phyloP scores from a whole-genome alignment of 2,797 vertebrate genomes.

The Artibeus lituratus region DNA sequence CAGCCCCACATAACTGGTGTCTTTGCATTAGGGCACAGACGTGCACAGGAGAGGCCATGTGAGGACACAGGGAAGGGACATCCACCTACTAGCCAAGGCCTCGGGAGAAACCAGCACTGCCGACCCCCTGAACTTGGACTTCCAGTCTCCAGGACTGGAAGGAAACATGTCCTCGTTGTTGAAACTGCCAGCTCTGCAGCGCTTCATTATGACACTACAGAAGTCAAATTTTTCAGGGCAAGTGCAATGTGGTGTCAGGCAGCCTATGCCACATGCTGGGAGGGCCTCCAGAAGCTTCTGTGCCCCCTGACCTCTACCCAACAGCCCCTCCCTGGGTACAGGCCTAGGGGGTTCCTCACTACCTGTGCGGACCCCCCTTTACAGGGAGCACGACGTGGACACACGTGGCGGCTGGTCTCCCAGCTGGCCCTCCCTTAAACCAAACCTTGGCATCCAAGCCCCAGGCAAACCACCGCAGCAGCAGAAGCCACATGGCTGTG shows the following conservation, averaged over 20 bases:
- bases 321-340: not conserved
- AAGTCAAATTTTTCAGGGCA: not conserved
- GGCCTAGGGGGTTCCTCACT: not conserved
- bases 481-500: fast-evolving
- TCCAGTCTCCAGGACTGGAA: not conserved
- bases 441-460: not conserved
- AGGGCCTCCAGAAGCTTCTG: not conserved
- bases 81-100: not conserved
- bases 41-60: too few species aligned
- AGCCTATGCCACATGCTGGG: not conserved
- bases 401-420: fast-evolving
- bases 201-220: not conserved
- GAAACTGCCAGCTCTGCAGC: fast-evolving
- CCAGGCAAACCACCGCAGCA: fast-evolving
- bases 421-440: not conserved
- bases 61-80: not conserved
- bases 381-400: fast-evolving
- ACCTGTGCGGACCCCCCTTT: not conserved
- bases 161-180: not conserved
- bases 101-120: not conserved
- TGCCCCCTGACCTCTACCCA: not conserved
- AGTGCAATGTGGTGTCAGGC: not conserved
- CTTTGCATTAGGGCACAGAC: not conserved
- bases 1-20: not conserved
- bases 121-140: not conserved